Conservation (phyloP, 92 coral and sea anemone species). For the Parazoanthus swiftii region DNA sequence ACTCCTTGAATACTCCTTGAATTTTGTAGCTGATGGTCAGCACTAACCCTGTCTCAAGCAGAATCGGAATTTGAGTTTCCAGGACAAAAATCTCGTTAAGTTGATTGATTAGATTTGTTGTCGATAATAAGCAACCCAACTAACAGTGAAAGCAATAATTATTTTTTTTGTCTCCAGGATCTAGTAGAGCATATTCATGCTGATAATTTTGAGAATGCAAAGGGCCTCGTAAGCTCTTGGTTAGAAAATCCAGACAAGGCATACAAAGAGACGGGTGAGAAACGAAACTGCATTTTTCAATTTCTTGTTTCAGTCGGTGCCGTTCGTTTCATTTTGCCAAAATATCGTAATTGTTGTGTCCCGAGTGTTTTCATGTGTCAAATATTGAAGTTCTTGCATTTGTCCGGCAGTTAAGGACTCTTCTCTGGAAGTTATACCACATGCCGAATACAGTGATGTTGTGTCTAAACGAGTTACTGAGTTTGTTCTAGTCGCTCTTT, state of each 20-base stretch:
- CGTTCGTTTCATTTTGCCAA: not conserved
- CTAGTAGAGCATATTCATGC: constrained; percentile 18
- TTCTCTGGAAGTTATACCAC: constrained; percentile 26
- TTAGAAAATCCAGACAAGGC: constrained; percentile 23
- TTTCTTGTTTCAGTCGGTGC: not conserved
- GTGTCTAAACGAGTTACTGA: constrained; percentile 11
- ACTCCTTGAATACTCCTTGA: too few relatives aligned
- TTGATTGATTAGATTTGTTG: not conserved
- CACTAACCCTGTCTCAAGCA: too few relatives aligned
- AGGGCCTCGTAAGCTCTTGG: constrained; percentile 21
- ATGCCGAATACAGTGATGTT: not conserved
- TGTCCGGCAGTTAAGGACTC: constrained; percentile 12
- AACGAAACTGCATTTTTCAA: not conserved
- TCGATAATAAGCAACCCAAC: not conserved
- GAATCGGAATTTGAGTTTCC: too few relatives aligned
- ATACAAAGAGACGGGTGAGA: constrained; percentile 2
- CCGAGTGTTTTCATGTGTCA: not conserved
- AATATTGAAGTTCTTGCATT: not conserved
- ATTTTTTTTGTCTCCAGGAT: not conserved
- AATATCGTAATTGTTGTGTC: not conserved
- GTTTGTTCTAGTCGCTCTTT: constrained; percentile 15
- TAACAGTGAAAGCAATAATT: not conserved
- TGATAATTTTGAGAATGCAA: constrained; percentile 12
- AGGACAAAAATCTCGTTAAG: too few relatives aligned
- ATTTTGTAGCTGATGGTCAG: too few relatives aligned